Conservation (phyloP, 2,797 vertebrate species). For the Eospalax fontanierii region DNA sequence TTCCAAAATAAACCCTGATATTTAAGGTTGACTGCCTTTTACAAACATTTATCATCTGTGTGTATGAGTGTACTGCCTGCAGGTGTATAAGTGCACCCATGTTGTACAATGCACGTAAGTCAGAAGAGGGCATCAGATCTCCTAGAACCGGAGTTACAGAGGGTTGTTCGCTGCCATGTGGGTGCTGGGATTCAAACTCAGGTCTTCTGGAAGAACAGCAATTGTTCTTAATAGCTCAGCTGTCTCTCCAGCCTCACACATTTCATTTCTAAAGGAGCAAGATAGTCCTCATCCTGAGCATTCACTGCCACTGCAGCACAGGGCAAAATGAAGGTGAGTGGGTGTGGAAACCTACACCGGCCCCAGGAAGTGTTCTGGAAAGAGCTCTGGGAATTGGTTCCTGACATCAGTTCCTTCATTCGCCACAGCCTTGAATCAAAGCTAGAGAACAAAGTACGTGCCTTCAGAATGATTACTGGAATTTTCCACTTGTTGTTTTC, state of each 20-base stretch:
- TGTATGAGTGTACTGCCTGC: background rate
- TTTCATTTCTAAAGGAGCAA: slow-evolving; percentile 25
- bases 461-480: slow-evolving; percentile 39
- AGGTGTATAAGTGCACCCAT: too few relatives aligned
- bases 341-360: background rate
- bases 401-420: background rate
- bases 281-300: slow-evolving; percentile 14
- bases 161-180: background rate
- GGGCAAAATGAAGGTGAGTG: slow-evolving; percentile 25
- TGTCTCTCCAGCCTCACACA: background rate
- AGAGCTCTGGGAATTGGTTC: slow-evolving; percentile 50
- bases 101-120: background rate
- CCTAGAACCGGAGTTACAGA: background rate
- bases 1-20: background rate
- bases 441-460: slow-evolving; percentile 31
- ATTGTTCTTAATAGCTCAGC: background rate
- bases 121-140: too few relatives aligned
- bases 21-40: background rate
- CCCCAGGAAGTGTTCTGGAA: background rate
- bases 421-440: slow-evolving; percentile 61
- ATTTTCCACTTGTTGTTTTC: slow-evolving; percentile 81
- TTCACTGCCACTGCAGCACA: background rate
- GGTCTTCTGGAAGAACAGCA: too few relatives aligned
- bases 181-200: background rate
- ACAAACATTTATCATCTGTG: background rate